Conservation (phyloP, 2,113 vertebrate species). For the Cebus imitator region DNA sequence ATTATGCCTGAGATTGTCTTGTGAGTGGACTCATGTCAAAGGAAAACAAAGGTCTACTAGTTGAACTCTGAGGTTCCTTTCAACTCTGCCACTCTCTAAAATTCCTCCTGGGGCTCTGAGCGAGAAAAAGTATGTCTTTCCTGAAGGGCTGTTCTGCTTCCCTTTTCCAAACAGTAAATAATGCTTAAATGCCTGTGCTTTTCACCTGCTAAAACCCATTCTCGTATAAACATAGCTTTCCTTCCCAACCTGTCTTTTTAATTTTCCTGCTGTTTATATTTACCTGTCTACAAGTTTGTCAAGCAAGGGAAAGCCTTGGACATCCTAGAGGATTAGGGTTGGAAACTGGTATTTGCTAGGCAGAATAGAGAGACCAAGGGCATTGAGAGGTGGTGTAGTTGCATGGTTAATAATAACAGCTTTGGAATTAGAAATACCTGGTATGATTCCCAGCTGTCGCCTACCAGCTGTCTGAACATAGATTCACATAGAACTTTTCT, state of each 20-base stretch:
- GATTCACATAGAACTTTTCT: background rate
- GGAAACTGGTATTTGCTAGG: background rate
- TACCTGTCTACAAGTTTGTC: background rate
- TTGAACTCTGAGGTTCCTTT: background rate
- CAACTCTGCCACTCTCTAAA: background rate
- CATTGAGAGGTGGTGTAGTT: background rate
- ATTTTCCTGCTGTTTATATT: conserved; percentile 10
- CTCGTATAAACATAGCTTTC: background rate
- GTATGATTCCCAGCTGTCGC: background rate
- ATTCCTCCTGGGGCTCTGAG: background rate
- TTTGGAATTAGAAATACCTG: background rate
- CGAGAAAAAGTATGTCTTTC: background rate
- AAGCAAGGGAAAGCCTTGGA: background rate
- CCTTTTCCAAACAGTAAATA: background rate
- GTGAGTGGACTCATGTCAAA: background rate
- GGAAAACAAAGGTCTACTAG: background rate
- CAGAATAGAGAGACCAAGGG: background rate
- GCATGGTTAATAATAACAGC: background rate
- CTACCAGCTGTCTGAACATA: background rate
- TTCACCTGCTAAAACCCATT: background rate
- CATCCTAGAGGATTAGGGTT: background rate
- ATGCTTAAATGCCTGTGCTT: background rate
- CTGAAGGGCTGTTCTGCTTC: background rate
- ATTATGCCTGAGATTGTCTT: background rate
- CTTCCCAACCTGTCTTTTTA: background rate